These are phyloP conservation scores for Nothocercus nigrocapillus DNA, from an alignment of 2,113 vertebrate species.

Conservation along the genomic window DNA sequence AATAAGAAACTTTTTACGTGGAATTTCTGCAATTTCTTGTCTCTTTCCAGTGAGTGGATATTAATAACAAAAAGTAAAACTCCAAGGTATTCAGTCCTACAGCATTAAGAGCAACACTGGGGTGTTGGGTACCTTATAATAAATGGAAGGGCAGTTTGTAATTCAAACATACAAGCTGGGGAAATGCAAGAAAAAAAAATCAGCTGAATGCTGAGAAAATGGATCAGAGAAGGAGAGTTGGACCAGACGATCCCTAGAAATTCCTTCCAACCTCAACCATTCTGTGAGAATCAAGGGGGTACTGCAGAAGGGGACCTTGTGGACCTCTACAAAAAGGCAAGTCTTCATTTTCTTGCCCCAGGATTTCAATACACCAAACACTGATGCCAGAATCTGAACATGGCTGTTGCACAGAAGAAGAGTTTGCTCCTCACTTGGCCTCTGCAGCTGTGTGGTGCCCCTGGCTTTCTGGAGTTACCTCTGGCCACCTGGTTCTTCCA, in stretches of 20 bases:
- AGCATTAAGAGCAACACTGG: not conserved
- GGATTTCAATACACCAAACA: not conserved
- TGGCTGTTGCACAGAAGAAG: not conserved
- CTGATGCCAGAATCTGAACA: not conserved
- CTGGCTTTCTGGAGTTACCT: not conserved
- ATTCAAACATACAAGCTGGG: rapidly evolving
- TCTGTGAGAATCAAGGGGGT: not conserved
- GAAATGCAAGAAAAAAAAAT: not conserved
- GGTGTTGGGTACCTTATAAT: not conserved
- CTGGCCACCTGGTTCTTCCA: not conserved
- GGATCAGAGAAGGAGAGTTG: not conserved
- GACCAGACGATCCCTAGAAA: no score
- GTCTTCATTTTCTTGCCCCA: not conserved
- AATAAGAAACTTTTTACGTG: not conserved
- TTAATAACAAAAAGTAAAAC: not conserved
- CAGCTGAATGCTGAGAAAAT: not conserved
- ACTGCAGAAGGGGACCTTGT: not conserved
- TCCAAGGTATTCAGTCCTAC: not conserved
- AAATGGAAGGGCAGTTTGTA: not conserved
- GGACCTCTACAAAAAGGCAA: not conserved
- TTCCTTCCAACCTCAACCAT: no score
- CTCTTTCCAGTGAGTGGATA: not conserved
- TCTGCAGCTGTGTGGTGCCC: not conserved
- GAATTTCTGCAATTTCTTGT: not conserved
- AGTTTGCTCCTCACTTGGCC: not conserved